Evolutionary conservation across 92 coral and sea anemone species (phyloP), one percentile per base, ranked within the genome.

Genomic region (Parazoanthus swiftii): DNA sequence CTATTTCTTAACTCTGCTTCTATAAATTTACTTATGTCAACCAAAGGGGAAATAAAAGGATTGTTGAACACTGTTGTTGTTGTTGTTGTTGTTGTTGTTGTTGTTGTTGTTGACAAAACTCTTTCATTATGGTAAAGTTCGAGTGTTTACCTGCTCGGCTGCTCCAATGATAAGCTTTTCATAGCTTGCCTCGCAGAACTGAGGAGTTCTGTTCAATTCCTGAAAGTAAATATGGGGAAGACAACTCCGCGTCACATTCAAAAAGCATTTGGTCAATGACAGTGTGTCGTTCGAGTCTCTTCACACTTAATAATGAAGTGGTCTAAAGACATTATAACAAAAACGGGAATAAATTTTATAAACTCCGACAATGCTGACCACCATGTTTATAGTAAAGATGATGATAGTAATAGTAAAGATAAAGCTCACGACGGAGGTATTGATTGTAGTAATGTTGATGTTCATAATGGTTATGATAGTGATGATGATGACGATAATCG

Each of bases 201-300:
- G 59, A 15, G 86, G 86, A 43, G 58, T 82, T 82, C 38, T 82
- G 63, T 21, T 82, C 44, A 82, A n/a, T 82, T 82, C 86, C 86
- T 82, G 23, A 66, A 66, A 36, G 29, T 13, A 43, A 20, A 63
- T 63, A 39, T 13, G 37, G 4, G 50, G 39, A 48, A 6, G 39
- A 23, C 42, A 25, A 70, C 25, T 25, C 10, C 11, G 11, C 77
- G 29, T 73, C 70, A 7, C 70, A 63, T 18, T 63, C 70, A 23
- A 23, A 23, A 63, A 3, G 21, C 59, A 54, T 10, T 54, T 18
- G 59, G 18, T 14, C 9, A 13, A 54, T 54, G 25, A 18, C 70
- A 23, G 9, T 18, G 21, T 5, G 26, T 20, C 21, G 3, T 4
- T 4, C 21, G 8, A 63, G 15, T 5, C 21, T 63, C 70, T 63